These are phyloP conservation scores for Pygoscelis adeliae DNA, from an alignment of 2,113 vertebrate genomes.

Conservation along the genomic window DNA sequence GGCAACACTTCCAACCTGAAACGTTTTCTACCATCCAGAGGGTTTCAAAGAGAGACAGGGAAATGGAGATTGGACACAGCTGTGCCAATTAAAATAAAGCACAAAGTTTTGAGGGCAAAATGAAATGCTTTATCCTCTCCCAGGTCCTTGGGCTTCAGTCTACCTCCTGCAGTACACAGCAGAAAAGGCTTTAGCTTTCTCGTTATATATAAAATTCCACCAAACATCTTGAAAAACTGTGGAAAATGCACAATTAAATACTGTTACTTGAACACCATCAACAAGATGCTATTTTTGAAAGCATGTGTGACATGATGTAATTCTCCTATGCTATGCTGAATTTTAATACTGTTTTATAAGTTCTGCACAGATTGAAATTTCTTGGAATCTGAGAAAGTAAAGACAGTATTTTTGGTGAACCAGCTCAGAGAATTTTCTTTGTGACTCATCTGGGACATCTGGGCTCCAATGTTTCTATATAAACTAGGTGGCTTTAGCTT, in stretches of 20 bases:
- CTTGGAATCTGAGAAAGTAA: background rate
- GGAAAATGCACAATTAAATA: conserved; percentile 35
- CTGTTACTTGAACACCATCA: conserved; percentile 37
- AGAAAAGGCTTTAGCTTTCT: background rate
- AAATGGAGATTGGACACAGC: conserved; percentile 15
- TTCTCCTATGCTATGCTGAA: background rate
- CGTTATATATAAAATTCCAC: background rate
- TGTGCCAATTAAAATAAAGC: conserved; percentile 53
- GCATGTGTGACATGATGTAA: background rate
- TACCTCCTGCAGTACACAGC: background rate
- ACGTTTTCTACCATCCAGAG: background rate
- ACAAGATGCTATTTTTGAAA: conserved; percentile 45
- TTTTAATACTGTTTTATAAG: background rate
- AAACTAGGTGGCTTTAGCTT: background rate
- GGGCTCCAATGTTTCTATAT: background rate
- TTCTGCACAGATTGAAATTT: background rate
- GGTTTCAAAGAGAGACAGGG: background rate
- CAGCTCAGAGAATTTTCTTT: background rate
- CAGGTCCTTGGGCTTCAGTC: background rate
- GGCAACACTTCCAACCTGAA: background rate
- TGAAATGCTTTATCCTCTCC: background rate
- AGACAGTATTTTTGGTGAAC: background rate
- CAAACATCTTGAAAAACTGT: background rate
- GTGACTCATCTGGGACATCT: background rate
- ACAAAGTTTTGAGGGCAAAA: conserved; percentile 12